Evolutionary conservation across 2,797 vertebrate species (phyloP).

Genomic region (Thamnophis elegans): DNA sequence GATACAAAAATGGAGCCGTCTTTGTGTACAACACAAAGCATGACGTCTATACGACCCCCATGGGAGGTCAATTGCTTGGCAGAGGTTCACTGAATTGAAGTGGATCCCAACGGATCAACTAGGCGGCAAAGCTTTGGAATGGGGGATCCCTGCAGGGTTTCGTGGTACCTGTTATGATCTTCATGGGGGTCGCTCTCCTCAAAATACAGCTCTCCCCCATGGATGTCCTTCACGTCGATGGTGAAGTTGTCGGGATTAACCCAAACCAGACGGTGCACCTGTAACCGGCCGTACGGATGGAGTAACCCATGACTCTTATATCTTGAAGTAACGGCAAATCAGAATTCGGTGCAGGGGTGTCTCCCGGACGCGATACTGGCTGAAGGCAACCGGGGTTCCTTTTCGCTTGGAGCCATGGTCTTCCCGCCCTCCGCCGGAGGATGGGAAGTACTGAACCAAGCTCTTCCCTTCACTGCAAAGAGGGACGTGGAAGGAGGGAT

Average conservation of each 20-base stretch:
- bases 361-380: slow-evolving; percentile 89
- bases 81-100: not conserved
- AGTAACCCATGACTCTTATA: slow-evolving; percentile 93
- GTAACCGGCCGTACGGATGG: slow-evolving; percentile 79
- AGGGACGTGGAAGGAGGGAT: slow-evolving; percentile 75
- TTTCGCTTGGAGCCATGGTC: not conserved
- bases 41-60: not conserved
- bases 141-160: slow-evolving; percentile 30
- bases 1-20: slow-evolving; percentile 13
- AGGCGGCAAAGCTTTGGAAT: slow-evolving; percentile 57
- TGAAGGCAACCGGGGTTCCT: slow-evolving; percentile 74
- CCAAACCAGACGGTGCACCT: slow-evolving; percentile 89
- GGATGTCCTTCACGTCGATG: slow-evolving; percentile 79
- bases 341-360: slow-evolving; percentile 84
- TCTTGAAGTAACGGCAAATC: slow-evolving; percentile 86
- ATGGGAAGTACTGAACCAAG: slow-evolving; percentile 66
- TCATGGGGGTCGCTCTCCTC: slow-evolving; percentile 81
- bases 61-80: not conserved
- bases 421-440: slow-evolving; percentile 26
- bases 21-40: slow-evolving; percentile 48
- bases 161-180: slow-evolving; percentile 84
- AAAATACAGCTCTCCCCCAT: slow-evolving; percentile 89
- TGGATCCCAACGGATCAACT: slow-evolving; percentile 36
- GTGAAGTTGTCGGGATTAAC: slow-evolving; percentile 80
- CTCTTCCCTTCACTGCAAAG: slow-evolving; percentile 86